These are phyloP conservation scores for Meloidogyne hapla DNA, from an alignment of 1,140 invertebrate species.

Conservation along the genomic window DNA sequence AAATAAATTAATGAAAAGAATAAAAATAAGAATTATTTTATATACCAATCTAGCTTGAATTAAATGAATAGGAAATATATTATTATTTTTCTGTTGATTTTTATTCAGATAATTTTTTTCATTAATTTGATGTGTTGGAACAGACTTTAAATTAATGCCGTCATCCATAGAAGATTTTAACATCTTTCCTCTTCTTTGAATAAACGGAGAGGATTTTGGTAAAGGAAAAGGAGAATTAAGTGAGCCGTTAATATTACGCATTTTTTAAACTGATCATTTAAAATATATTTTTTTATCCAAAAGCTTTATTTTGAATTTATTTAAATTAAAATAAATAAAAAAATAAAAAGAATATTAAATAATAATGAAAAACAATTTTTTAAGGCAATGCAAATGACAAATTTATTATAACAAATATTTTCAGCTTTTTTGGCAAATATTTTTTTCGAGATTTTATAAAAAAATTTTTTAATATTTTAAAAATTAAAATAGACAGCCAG, in stretches of 20 bases:
- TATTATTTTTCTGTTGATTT: background rate
- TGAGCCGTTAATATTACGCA: background rate
- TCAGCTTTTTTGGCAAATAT: too few relatives aligned
- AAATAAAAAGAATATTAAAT: too few relatives aligned
- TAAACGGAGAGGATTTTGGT: background rate
- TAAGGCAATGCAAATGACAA: too few relatives aligned
- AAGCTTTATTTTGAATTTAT: too few relatives aligned
- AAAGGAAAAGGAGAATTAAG: background rate
- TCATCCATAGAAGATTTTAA: constrained; percentile 3
- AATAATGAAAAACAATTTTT: too few relatives aligned
- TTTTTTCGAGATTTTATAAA: too few relatives aligned
- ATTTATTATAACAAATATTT: too few relatives aligned
- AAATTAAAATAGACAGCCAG: too few relatives aligned
- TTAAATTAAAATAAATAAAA: too few relatives aligned
- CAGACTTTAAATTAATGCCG: background rate
- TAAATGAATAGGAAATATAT: background rate
- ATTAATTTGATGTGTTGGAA: background rate
- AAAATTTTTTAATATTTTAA: too few relatives aligned
- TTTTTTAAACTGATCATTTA: too few relatives aligned
- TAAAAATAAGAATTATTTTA: background rate
- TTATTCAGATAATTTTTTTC: background rate
- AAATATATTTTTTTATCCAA: too few relatives aligned
- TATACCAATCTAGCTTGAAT: background rate
- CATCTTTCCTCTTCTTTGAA: background rate
- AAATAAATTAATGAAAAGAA: background rate